Conservation (phyloP, 2,888 invertebrate genomes). For the Hemithea aestivaria region DNA sequence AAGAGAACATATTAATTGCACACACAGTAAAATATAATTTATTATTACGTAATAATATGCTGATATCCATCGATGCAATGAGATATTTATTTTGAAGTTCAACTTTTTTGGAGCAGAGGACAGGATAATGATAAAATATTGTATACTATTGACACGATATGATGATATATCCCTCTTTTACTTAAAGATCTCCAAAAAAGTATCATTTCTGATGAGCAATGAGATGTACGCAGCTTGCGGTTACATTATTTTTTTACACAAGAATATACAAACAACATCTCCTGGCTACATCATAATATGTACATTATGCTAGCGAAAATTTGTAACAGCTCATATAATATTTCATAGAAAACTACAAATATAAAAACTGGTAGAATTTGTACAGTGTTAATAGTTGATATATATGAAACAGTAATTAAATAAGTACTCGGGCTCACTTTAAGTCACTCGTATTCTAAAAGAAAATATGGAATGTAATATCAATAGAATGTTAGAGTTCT, state of each 20-base stretch:
- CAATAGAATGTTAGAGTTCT: constrained; percentile 43
- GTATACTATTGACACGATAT: no score
- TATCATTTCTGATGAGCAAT: no score
- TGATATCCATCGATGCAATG: constrained; percentile 16
- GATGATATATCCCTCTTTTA: no score
- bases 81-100: constrained; percentile 1
- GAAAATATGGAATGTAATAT: constrained; percentile 63
- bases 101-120: no score
- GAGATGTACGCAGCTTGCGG: not conserved
- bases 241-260: constrained; percentile 5
- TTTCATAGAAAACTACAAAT: constrained; percentile 22
- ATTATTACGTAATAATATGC: constrained; percentile 47
- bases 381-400: constrained; percentile 25
- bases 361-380: constrained; percentile 28
- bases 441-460: constrained; percentile 66
- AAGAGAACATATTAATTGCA: constrained; percentile 70
- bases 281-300: constrained; percentile 36
- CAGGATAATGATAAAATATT: no score
- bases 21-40: constrained; percentile 55
- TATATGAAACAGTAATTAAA: constrained; percentile 31
- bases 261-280: constrained; percentile 17
- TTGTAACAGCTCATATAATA: constrained; percentile 37
- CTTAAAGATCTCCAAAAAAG: no score
- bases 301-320: constrained; percentile 41
- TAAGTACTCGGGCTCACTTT: constrained; percentile 77